A percentile compares a stretch with the other conserved stretches of the same genome.
Evolutionary conservation across 2,888 invertebrate species (phyloP).

Genomic region (Nephrotoma guestfalica): DNA sequence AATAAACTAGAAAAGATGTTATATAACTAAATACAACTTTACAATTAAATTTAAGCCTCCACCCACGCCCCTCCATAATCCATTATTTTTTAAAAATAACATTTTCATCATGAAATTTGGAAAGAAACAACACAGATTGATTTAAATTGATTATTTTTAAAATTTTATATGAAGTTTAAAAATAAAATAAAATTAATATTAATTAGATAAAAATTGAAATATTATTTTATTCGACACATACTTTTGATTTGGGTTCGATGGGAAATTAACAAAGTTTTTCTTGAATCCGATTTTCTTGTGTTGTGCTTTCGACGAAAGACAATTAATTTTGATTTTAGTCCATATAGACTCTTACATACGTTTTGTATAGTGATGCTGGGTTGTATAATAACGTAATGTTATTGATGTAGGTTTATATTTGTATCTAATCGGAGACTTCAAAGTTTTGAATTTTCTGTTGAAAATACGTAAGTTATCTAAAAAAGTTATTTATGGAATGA

Average conservation of each 20-base stretch:
- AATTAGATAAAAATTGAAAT: background rate
- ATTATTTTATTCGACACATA: background rate
- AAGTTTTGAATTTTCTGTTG: no score
- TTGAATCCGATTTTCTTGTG: background rate
- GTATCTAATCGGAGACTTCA: no score
- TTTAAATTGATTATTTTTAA: background rate
- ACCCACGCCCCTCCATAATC: no score
- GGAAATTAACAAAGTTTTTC: background rate
- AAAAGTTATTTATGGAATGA: no score
- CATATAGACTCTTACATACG: background rate
- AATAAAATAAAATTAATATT: background rate
- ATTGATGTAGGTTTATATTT: background rate
- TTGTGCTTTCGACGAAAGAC: background rate
- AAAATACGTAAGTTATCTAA: no score
- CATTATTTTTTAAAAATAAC: background rate
- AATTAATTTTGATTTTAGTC: background rate
- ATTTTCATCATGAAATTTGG: background rate
- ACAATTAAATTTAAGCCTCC: background rate
- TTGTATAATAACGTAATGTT: background rate
- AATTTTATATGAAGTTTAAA: background rate
- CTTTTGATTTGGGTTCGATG: background rate
- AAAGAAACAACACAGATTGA: background rate
- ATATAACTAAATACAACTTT: background rate
- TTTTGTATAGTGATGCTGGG: background rate
- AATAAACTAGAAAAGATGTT: no score